These are phyloP conservation scores for Agonum fuliginosum DNA, from an alignment of 2,888 invertebrate genomes.

Conservation along the genomic window DNA sequence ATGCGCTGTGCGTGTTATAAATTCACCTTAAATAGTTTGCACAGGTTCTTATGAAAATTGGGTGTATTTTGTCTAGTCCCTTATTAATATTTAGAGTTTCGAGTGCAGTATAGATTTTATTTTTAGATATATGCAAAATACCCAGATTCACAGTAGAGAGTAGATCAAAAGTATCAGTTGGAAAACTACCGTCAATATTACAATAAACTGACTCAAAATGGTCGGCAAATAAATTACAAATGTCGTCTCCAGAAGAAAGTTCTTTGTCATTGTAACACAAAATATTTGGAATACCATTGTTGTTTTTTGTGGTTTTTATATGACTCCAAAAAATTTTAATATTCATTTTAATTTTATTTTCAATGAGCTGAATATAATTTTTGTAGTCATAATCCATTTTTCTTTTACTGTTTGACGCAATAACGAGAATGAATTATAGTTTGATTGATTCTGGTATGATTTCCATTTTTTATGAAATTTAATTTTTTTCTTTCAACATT, in stretches of 20 bases:
- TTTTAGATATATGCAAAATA: not conserved
- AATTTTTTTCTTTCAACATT: not conserved
- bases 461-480: no score
- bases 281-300: not conserved
- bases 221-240: not conserved
- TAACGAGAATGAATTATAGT: not conserved
- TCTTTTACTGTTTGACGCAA: not conserved
- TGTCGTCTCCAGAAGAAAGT: not conserved
- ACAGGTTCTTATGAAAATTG: not conserved
- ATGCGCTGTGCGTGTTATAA: no score
- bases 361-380: not conserved
- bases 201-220: not conserved
- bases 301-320: not conserved
- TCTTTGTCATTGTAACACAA: not conserved
- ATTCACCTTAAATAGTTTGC: not conserved
- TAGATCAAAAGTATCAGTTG: no score
- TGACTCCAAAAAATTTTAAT: not conserved
- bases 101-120: not conserved
- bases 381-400: no score
- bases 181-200: not conserved
- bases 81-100: not conserved
- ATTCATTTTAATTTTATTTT: not conserved
- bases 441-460: not conserved
- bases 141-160: not conserved
- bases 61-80: not conserved